Evolutionary conservation across 1,140 invertebrate species (phyloP), one percentile per base, ranked within the genome.

Genomic region (Scaptomyza montana): DNA sequence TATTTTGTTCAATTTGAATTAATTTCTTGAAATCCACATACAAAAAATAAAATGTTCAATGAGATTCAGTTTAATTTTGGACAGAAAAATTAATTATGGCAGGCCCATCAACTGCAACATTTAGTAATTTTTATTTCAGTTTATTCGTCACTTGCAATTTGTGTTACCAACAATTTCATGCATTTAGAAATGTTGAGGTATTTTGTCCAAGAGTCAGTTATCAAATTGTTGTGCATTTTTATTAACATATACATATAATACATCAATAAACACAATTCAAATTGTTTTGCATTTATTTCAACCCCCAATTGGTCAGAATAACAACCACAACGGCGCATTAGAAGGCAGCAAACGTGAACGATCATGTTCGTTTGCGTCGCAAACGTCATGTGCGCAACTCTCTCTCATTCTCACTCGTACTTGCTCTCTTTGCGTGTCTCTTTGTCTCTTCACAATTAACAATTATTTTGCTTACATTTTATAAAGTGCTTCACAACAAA

Each of bases 301-400:
- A 19, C 63, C 63, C 63, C 12, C 28, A n/a, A 43, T n/a, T 33
- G 25, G 5, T 21, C n/a, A 59, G 9, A 21, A 5, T 10, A 16
- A 25, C 10, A 53, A 33, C 6, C 53, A 33, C 41, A 64, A n/a
- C 2, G 30, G 16, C 1, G 36, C 12, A 9, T 16, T 47, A 25
- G 56, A n/a, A 12, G 39, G 39, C 12, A 41, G 30, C 49, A 33
- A 49, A 53, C 81, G 56, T 41, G 81, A 67, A 72, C 30, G 64
- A 64, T 69, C 81, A 45, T 78, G 81, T 78, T 45, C 25, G 19
- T 51, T 55, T 77, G 39, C 33, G 6, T 16, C 36, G 16, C 8
- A 41, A 54, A 41, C 53, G 30, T 39, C 54, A 74, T 67, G 76
- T 72, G 67, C 45, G 19, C 39, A 50, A 62, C 28, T 53, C 30